Percentiles rank a stretch among this genome's conserved stretches.
Evolutionary conservation across 2,113 vertebrate genomes (phyloP).

Genomic region (Tichodroma muraria): DNA sequence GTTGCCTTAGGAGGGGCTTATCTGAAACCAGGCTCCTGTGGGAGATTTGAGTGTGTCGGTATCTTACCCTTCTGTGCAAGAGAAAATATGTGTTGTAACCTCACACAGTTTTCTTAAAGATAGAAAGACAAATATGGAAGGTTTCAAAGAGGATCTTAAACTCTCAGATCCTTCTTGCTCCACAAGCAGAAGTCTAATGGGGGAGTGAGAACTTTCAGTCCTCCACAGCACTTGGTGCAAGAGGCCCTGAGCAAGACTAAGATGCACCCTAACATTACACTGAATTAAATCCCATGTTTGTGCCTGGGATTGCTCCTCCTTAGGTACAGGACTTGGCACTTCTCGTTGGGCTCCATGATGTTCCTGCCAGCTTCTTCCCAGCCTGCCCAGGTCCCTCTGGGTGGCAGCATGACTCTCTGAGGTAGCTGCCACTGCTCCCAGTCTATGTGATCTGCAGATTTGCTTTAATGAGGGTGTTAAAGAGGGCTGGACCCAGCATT

Average conservation of each 20-base stretch:
- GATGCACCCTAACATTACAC: neutral
- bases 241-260: neutral
- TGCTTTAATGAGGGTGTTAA: neutral
- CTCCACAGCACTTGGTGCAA: neutral
- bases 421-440: neutral
- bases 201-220: neutral
- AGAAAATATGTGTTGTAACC: neutral
- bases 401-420: neutral
- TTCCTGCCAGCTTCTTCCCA: neutral
- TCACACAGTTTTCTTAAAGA: neutral
- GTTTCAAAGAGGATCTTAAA: neutral
- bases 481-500: neutral
- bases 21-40: neutral
- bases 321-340: neutral
- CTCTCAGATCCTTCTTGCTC: neutral
- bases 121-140: neutral
- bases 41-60: neutral
- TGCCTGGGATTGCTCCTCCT: neutral
- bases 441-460: neutral
- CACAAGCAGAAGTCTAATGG: neutral
- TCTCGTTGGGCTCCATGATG: rapidly evolving
- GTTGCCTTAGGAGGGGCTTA: neutral
- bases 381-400: neutral
- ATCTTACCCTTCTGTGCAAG: neutral
- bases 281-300: neutral